These are phyloP conservation scores for Phalacrocorax aristotelis DNA, from an alignment of 2,113 vertebrate species.

Conservation along the genomic window DNA sequence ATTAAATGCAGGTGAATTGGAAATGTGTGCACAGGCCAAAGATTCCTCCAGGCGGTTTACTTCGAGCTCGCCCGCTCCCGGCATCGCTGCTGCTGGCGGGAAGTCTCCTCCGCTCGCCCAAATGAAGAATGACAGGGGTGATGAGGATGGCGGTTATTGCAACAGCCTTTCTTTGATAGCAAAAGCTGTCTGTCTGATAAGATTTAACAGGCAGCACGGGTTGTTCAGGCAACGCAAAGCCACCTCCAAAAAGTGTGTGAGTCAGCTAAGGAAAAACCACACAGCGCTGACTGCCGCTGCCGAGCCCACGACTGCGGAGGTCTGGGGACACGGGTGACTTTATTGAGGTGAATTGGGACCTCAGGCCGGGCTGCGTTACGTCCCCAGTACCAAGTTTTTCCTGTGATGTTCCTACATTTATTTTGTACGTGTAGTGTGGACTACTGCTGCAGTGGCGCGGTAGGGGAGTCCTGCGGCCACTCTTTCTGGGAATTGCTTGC, in stretches of 20 bases:
- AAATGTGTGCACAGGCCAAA: constrained; percentile 39
- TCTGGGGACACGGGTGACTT: neutral
- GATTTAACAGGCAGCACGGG: neutral
- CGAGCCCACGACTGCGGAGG: fast-evolving
- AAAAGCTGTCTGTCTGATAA: constrained; percentile 22
- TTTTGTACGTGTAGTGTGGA: fast-evolving
- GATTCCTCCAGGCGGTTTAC: constrained; percentile 48
- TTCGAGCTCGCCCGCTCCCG: neutral
- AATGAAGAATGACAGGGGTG: constrained; percentile 48
- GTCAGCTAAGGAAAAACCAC: neutral
- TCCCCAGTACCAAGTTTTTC: fast-evolving
- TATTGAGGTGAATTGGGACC: neutral
- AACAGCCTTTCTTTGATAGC: neutral
- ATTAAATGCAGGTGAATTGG: constrained; percentile 65
- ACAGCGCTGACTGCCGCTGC: fast-evolving
- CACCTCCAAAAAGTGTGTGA: neutral
- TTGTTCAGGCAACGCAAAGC: neutral
- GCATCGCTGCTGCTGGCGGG: neutral
- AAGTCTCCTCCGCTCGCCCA: neutral
- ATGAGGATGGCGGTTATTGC: neutral
- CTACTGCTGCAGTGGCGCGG: fast-evolving
- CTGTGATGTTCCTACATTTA: fast-evolving
- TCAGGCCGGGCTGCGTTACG: neutral
- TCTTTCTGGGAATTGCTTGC: neutral
- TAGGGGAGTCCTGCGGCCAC: too few relatives aligned